phyloP scores from a whole-genome alignment of 2,113 vertebrate species.

The Dasyprocta punctata region DNA sequence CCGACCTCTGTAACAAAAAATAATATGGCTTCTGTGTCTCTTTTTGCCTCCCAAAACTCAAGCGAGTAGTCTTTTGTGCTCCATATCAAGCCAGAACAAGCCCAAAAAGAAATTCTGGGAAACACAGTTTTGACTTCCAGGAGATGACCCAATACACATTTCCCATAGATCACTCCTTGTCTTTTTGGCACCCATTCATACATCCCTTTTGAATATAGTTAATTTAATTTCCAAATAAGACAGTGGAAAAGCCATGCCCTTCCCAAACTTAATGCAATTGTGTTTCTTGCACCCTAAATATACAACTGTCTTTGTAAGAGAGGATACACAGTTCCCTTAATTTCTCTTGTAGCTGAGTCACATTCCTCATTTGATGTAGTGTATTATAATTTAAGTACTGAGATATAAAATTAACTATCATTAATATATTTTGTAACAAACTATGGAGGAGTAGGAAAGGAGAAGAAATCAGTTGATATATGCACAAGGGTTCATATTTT shows the following conservation, averaged over 20 bases:
- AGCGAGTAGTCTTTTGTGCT: not conserved
- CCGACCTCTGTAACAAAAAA: not conserved
- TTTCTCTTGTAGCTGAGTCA: not conserved
- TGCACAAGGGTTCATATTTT: not conserved
- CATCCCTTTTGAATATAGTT: not conserved
- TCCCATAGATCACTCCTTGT: not conserved
- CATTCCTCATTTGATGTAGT: not conserved
- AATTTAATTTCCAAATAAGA: constrained; percentile 45
- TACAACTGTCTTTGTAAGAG: not conserved
- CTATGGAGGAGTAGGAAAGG: not conserved
- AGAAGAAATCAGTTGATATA: not conserved
- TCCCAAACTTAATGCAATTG: not conserved
- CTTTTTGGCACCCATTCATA: not conserved
- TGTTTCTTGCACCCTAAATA: not conserved
- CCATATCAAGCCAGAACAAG: not conserved
- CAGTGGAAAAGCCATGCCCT: not conserved
- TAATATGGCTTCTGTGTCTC: not conserved
- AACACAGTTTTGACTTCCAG: not conserved
- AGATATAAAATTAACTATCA: not conserved
- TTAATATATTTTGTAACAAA: not conserved
- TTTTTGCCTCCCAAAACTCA: not conserved
- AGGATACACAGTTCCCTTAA: not conserved
- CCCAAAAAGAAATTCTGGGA: constrained; percentile 6
- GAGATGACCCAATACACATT: not conserved
- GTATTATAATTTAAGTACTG: not conserved